Base-by-base conservation (phyloP, 2,888 invertebrate genomes). In the Neria commutata region DNA sequence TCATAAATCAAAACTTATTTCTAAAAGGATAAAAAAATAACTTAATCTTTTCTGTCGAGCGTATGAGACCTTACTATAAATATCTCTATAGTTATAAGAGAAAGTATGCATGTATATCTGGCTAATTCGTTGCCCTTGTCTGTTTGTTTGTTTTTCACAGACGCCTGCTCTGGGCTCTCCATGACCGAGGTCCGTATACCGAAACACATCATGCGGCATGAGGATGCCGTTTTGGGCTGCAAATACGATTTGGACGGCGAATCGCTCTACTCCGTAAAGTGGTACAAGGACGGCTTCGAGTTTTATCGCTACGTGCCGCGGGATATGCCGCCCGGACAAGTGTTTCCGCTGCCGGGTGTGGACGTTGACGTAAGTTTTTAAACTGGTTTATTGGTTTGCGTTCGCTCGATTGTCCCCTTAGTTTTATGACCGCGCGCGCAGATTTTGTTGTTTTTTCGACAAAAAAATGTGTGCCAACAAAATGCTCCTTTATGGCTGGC, bases 261-360 rank as follows among this genome's bases (percentile, higher is more conserved):
- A 80, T 87, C 88, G 51, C 85, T 94, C 49, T 94, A 94, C 82
- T 92, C 93, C 29, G 93, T 94, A 73, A 94, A 94, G 83, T 94
- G 94, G 94, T 94, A 94, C 84, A 94, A 93, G 79, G 92, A 93
- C 78, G 93, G 92, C 67, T 88, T 91, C 80, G 94, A 94, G 83
- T 93, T 94, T 84, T 94, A 91, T 84, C 86, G 94, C 63, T 93
- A 89, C 82, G 91, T 93, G 67, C 94, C 94, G 19, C 85, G 90
- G 54, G 92, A 94, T 80, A 86, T 86, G 75, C 93, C 94, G 60
- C 91, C 91, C 1, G 88, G 89, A 40, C 89, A 91, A 81, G 88
- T 90, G 72, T 93, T 94, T 79, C 85, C 86, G 54, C 83, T 92
- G 68, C 90, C 90, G 0, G 94, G 94, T 67, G 91, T 94, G 59